Conservation (phyloP, 1,140 invertebrate species). For the Dendrolimus kikuchii region DNA sequence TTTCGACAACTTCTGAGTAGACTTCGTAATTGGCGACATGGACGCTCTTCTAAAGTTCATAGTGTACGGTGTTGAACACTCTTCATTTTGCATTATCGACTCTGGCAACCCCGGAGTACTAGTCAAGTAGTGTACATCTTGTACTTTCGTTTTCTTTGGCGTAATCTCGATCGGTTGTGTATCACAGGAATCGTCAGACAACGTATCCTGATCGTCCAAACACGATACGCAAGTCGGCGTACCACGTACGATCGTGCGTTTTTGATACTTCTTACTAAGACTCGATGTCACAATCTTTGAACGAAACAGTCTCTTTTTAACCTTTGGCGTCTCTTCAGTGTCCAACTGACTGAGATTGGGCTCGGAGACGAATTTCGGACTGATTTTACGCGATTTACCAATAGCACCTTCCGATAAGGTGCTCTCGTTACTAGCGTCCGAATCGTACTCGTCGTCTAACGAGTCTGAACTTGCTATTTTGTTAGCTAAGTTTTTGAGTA, state of each 20-base stretch:
- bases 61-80: conserved; percentile 58
- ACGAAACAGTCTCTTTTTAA: conserved; percentile 43
- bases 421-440: conserved; percentile 55
- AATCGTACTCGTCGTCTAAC: conserved; percentile 51
- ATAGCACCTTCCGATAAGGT: conserved; percentile 57
- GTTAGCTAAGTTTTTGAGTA: conserved; percentile 55
- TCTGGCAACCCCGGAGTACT: conserved; percentile 72
- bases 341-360: conserved; percentile 61
- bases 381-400: conserved; percentile 44
- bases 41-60: conserved; percentile 76
- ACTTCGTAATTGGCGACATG: conserved; percentile 90
- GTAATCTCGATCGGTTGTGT: conserved; percentile 24
- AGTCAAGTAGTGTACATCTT: conserved; percentile 57
- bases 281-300: conserved; percentile 47
- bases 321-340: conserved; percentile 57
- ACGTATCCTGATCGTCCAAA: conserved; percentile 51
- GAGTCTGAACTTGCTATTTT: conserved; percentile 59
- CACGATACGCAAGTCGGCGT: conserved; percentile 60
- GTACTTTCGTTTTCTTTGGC: conserved; percentile 36
- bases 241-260: conserved; percentile 35
- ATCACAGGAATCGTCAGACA: conserved; percentile 27
- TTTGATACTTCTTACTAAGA: conserved; percentile 56
- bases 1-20: conserved; percentile 86
- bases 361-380: conserved; percentile 67
- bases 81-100: conserved; percentile 32